Evolutionary conservation across 2,113 vertebrate genomes (phyloP).

Genomic region (Mormyrus lacerda): DNA sequence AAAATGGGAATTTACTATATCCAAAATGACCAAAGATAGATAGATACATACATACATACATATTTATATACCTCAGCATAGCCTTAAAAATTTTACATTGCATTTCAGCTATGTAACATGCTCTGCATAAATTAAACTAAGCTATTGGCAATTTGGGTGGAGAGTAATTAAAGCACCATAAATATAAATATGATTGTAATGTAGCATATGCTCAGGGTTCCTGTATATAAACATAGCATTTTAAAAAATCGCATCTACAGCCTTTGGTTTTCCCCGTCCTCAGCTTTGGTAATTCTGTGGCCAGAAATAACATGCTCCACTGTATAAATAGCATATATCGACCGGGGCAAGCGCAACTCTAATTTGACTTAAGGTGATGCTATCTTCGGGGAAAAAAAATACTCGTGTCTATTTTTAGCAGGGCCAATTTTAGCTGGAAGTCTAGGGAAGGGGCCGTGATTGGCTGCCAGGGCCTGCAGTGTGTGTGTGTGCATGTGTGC

Average conservation of each 20-base stretch:
- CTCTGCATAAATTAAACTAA: neutral
- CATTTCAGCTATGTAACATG: neutral
- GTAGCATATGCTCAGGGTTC: conserved; percentile 13
- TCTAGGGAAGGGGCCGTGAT: conserved; percentile 9
- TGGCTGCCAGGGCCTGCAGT: conserved; percentile 25
- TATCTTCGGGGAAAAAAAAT: conserved; percentile 49
- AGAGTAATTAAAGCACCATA: neutral
- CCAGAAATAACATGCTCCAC: conserved; percentile 39
- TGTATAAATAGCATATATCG: conserved; percentile 53
- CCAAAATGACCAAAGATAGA: neutral
- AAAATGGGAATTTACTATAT: neutral
- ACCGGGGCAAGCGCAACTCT: conserved; percentile 47
- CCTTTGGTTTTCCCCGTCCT: conserved; percentile 5
- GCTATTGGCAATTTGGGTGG: neutral
- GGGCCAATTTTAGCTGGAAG: conserved; percentile 41
- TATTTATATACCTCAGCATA: neutral
- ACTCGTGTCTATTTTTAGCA: conserved; percentile 59
- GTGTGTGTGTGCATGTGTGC: neutral
- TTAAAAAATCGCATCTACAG: conserved; percentile 18
- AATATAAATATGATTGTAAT: neutral
- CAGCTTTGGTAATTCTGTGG: conserved; percentile 36
- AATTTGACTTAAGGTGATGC: conserved; percentile 61
- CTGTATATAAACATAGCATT: neutral
- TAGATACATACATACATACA: neutral
- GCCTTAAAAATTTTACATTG: neutral